A percentile compares a stretch with the other conserved stretches of the same genome.
These are phyloP conservation scores for Nycticryphes semicollaris DNA, from an alignment of 2,113 vertebrate species.

Conservation along the genomic window DNA sequence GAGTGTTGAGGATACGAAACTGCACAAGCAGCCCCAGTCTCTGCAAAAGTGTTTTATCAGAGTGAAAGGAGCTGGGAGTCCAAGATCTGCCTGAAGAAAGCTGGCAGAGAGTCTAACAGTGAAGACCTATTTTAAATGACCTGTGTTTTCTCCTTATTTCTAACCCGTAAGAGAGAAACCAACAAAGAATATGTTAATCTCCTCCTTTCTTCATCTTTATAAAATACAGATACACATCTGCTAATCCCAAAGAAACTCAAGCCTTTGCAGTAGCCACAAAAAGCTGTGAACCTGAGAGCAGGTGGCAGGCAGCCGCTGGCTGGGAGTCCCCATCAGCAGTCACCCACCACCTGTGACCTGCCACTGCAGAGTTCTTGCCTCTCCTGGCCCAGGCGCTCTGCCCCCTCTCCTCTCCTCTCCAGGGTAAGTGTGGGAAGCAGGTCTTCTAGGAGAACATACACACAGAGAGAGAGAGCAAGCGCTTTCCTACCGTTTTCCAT, in stretches of 20 bases:
- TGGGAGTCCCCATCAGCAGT: not conserved
- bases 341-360: not conserved
- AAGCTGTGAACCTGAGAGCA: not conserved
- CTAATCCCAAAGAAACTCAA: not conserved
- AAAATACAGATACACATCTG: not conserved
- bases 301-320: accelerated
- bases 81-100: not conserved
- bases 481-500: not conserved
- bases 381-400: no score
- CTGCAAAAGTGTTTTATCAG: not conserved
- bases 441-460: not conserved
- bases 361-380: not conserved
- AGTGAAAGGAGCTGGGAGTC: not conserved
- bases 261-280: not conserved
- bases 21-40: not conserved
- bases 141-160: not conserved
- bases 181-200: not conserved
- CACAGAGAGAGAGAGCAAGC: not conserved
- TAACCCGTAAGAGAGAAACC: not conserved
- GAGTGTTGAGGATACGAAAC: not conserved
- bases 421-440: no score
- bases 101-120: not conserved
- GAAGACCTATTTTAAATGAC: not conserved
- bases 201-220: not conserved
- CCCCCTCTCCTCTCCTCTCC: not conserved